These are phyloP conservation scores for Xiphorhynchus erythropygius DNA, from an alignment of 2,797 vertebrate genomes.

Conservation along the genomic window DNA sequence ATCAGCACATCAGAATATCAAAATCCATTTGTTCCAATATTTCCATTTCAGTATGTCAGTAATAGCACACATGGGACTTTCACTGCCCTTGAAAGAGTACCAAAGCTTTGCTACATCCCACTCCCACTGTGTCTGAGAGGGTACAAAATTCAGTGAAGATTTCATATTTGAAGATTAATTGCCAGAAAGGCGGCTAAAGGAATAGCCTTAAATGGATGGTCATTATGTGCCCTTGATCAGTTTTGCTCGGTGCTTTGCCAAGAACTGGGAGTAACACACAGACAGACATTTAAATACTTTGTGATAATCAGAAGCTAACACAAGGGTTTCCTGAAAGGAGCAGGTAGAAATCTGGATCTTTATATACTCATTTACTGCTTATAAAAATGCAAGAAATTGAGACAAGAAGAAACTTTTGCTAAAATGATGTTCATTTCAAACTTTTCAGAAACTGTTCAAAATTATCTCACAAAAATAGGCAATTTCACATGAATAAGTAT, in stretches of 20 bases:
- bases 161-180: background rate
- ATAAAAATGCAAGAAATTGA: background rate
- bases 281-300: background rate
- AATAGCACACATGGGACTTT: background rate
- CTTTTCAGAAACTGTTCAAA: background rate
- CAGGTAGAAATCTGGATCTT: background rate
- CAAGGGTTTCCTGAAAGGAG: background rate
- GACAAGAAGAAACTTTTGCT: background rate
- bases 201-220: background rate
- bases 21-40: background rate
- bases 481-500: background rate
- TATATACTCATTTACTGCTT: background rate
- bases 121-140: background rate
- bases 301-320: background rate
- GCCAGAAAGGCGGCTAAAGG: background rate
- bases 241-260: background rate
- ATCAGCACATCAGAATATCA: background rate
- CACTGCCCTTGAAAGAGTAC: background rate
- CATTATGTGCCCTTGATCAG: background rate
- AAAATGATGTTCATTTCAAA: background rate
- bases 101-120: background rate
- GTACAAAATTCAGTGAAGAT: background rate
- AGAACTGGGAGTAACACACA: background rate
- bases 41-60: background rate
- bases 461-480: background rate